phyloP scores from a whole-genome alignment of 92 coral and sea anemone species.

The Chrysogorgia sp. region DNA sequence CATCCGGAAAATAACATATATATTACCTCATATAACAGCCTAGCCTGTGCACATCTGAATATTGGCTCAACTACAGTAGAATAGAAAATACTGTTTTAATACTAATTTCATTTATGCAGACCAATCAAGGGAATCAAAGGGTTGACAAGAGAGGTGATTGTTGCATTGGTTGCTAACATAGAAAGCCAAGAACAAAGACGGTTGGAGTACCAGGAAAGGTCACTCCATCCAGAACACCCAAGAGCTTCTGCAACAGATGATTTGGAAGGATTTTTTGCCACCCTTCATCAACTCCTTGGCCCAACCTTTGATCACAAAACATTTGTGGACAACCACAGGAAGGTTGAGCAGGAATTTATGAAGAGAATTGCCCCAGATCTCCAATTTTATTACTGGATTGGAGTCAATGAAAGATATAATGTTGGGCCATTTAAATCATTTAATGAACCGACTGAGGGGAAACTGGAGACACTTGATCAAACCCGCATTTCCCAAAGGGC shows the following conservation, averaged over 20 bases:
- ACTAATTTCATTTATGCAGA: neutral
- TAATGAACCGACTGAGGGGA: conserved; percentile 41
- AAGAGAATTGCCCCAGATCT: conserved; percentile 33
- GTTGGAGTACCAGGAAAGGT: conserved; percentile 1
- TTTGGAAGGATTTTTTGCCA: conserved; percentile 38
- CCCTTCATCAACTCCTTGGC: conserved; percentile 33
- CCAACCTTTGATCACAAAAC: conserved; percentile 40
- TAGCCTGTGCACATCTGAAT: too few relatives aligned
- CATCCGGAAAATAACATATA: too few relatives aligned
- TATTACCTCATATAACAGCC: too few relatives aligned
- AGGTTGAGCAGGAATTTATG: conserved; percentile 36
- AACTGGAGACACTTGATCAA: conserved; percentile 45
- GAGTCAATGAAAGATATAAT: conserved; percentile 42
- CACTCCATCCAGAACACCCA: conserved; percentile 33
- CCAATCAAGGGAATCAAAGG: conserved; percentile 36
- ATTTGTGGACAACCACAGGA: conserved; percentile 16
- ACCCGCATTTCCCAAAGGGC: conserved; percentile 39
- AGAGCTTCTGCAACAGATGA: conserved; percentile 39
- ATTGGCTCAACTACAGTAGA: too few relatives aligned
- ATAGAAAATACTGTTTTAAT: too few relatives aligned
- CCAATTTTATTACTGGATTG: conserved; percentile 34
- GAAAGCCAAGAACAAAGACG: conserved; percentile 44
- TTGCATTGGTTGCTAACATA: conserved; percentile 41
- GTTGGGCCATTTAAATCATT: conserved; percentile 39
- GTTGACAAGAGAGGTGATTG: conserved; percentile 31